phyloP scores from a whole-genome alignment of 2,113 vertebrate species.

The Sorex fumeus region DNA sequence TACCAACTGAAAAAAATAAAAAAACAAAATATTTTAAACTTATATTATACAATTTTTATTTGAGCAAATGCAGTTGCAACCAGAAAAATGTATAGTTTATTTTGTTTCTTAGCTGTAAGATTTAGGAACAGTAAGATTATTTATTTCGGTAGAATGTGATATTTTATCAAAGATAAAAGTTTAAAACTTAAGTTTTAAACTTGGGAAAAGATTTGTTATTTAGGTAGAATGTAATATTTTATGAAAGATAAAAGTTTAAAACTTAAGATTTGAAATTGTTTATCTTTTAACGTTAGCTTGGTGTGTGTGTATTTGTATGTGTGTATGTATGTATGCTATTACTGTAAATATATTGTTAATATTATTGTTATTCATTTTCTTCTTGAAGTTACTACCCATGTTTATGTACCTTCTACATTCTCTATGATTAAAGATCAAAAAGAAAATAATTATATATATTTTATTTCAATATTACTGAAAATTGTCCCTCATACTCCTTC shows the following conservation, averaged over 20 bases:
- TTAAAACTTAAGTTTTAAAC: background rate
- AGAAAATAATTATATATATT: background rate
- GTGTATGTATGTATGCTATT: no score
- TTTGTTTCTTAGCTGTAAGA: background rate
- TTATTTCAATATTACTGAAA: background rate
- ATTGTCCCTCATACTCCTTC: background rate
- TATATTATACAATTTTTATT: background rate
- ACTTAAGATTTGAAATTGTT: background rate
- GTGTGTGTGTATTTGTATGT: no score
- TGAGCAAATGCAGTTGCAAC: background rate
- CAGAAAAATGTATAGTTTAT: background rate
- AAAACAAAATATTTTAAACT: background rate
- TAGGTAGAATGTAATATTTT: background rate
- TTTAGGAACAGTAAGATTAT: background rate
- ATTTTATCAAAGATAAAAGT: background rate
- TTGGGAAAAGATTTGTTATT: background rate
- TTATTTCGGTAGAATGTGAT: background rate
- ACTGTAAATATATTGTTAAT: no score
- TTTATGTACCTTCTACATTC: background rate
- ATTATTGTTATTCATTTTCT: background rate
- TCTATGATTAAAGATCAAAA: background rate
- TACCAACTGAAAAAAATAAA: background rate
- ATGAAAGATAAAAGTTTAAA: background rate
- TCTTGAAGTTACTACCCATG: background rate
- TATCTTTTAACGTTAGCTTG: background rate